Percentiles rank a stretch among this genome's conserved stretches.
Evolutionary conservation across 1,140 invertebrate species (phyloP).

Genomic region (Manduca sexta): DNA sequence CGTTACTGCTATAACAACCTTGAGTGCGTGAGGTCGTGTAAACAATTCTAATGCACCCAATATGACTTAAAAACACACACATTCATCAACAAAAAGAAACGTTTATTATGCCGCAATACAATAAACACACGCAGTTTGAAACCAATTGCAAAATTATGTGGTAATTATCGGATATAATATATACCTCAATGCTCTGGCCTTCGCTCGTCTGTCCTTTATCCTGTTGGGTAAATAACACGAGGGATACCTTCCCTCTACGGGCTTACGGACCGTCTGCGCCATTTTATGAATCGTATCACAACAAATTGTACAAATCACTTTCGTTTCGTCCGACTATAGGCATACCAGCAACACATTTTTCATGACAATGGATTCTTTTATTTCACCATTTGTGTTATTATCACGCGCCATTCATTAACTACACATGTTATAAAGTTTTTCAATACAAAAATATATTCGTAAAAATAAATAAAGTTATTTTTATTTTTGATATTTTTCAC

Average conservation of each 20-base stretch:
- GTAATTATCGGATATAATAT: conserved; percentile 4
- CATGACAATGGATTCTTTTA: conserved; percentile 44
- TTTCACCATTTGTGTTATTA: not conserved
- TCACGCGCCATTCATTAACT: conserved; percentile 16
- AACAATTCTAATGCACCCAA: no score
- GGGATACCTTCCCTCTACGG: conserved; percentile 77
- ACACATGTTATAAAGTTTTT: conserved; percentile 14
- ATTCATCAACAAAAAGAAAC: no score
- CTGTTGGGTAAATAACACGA: conserved; percentile 81
- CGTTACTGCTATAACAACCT: no score
- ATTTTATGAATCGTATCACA: conserved; percentile 33
- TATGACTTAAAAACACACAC: no score
- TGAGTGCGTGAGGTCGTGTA: no score
- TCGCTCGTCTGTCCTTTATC: conserved; percentile 81
- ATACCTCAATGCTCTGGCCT: conserved; percentile 76
- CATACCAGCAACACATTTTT: conserved; percentile 59
- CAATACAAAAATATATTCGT: conserved; percentile 15
- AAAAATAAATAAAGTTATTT: conserved; percentile 11
- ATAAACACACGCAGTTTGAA: no score
- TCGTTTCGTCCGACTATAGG: conserved; percentile 69
- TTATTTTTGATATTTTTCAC: conserved; percentile 17
- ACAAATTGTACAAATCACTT: conserved; percentile 41
- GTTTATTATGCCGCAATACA: no score
- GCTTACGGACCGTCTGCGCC: conserved; percentile 59
- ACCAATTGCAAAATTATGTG: not conserved